A percentile compares a stretch with the other conserved stretches of the same genome.
Conservation (phyloP, 2,113 vertebrate species). For the Pycnonotus jocosus region DNA sequence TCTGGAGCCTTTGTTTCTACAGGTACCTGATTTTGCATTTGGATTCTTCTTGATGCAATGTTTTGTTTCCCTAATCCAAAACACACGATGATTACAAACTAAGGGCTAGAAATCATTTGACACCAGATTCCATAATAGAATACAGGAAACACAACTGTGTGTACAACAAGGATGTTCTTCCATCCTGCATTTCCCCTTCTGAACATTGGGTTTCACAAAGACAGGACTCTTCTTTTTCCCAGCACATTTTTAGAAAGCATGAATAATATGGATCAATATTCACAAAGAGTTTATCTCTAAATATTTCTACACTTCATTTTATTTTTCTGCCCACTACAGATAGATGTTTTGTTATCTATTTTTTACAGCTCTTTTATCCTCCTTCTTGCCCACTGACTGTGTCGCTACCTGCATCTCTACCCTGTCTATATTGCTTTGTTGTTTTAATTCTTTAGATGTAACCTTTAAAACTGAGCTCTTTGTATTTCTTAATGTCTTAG, state of each 20-base stretch:
- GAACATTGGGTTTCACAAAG: not conserved
- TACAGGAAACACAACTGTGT: not conserved
- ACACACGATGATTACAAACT: not conserved
- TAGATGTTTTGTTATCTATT: not conserved
- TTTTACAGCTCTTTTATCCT: not conserved
- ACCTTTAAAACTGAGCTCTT: not conserved
- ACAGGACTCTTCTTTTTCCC: not conserved
- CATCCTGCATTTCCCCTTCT: not conserved
- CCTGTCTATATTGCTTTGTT: not conserved
- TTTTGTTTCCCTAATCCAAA: not conserved
- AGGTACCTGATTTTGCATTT: not conserved
- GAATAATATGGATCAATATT: not conserved
- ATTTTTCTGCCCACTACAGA: not conserved
- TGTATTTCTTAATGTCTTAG: not conserved
- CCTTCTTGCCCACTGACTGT: not conserved
- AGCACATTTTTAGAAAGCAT: not conserved
- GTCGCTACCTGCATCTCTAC: not conserved
- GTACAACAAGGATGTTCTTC: not conserved
- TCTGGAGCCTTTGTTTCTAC: not conserved
- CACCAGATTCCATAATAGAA: not conserved
- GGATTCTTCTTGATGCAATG: not conserved
- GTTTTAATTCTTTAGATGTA: not conserved
- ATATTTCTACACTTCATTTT: not conserved
- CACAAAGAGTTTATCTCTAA: not conserved
- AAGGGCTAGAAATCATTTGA: not conserved